Base-by-base conservation (phyloP, 2,113 vertebrate species). In the Aegotheles bennettii region DNA sequence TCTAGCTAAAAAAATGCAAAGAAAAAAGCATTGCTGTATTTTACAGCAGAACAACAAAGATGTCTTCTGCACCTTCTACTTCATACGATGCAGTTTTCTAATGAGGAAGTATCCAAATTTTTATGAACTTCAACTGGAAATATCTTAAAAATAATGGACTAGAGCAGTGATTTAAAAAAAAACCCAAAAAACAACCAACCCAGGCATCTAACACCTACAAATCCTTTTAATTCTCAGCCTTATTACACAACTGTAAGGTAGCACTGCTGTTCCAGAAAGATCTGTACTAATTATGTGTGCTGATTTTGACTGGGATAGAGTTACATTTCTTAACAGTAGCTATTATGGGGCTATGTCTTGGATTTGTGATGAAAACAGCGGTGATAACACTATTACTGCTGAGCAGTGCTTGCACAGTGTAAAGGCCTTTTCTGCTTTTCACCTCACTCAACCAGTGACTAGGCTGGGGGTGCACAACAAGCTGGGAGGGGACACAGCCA, bases 391-490 rank as follows among this genome's bases (percentile, higher is more conserved):
- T 48, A 21, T 24, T 48, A 24, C 24, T 48, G 48, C 48, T 48
- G 48, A 48, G 48, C n/a, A n/a, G n/a, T n/a, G n/a, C n/a, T n/a
- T n/a, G n/a, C n/a, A n/a, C n/a, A n/a, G n/a, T n/a, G n/a, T n/a
- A n/a, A n/a, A 84, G 10, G n/a, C 3, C 25, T 56, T 18, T 63
- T 68, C 47, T 45, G 36, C 23, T 42, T 20, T 56, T 33, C 23
- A 65, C 2, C 1, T 33, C 23, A 14, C 4, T 3, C 36, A 21
- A 21, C 2, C 38, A 57, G 31, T 3, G 12, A 48, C 47, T 4
- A 9, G n/a, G 31, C 9, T 12, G 4, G 9, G 21, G 36, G 6
- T 26, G 20, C 29, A 38, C 50, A 71, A 29, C 17, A 43, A 67
- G 12, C 0, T 47, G 13, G 28, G 28, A 88, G 18, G 9, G 33